Conservation (phyloP, 2,797 vertebrate genomes). For the Notolabrus celidotus region DNA sequence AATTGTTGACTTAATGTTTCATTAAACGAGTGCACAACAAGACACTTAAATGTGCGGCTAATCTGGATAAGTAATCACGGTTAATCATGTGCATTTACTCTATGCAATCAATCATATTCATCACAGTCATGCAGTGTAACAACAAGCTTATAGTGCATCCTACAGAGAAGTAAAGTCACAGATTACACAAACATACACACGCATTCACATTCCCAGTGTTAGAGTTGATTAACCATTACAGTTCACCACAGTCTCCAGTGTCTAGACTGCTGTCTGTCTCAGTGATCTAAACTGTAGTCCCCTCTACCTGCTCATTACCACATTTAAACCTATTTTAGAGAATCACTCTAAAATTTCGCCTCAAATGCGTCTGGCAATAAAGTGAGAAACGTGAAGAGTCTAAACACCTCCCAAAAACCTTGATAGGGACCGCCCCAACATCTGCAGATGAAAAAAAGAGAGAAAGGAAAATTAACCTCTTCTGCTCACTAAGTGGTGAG, state of each 20-base stretch:
- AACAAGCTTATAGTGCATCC: background rate
- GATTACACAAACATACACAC: background rate
- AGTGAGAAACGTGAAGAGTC: slow-evolving; percentile 52
- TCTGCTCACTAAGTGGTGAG: too few species aligned
- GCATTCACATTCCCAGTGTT: background rate
- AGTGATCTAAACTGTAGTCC: slow-evolving; percentile 21
- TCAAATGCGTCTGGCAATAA: slow-evolving; percentile 58
- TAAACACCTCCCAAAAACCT: slow-evolving; percentile 66
- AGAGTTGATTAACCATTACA: slow-evolving; percentile 19
- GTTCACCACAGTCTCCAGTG: slow-evolving; percentile 9
- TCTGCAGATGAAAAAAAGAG: slow-evolving; percentile 47
- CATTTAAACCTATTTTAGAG: slow-evolving; percentile 41
- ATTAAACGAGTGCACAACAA: background rate
- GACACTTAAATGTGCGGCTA: background rate
- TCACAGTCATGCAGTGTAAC: background rate
- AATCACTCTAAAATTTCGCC: slow-evolving; percentile 41
- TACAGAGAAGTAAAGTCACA: background rate
- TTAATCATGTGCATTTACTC: background rate
- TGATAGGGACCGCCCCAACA: slow-evolving; percentile 46
- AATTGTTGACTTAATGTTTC: background rate
- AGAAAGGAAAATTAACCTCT: slow-evolving; percentile 6
- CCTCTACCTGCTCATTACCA: slow-evolving; percentile 50
- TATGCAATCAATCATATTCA: background rate
- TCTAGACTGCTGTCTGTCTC: slow-evolving; percentile 37
- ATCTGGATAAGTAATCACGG: background rate